These are phyloP conservation scores for Telenomus remus DNA, from an alignment of 1,140 invertebrate species.

Conservation along the genomic window DNA sequence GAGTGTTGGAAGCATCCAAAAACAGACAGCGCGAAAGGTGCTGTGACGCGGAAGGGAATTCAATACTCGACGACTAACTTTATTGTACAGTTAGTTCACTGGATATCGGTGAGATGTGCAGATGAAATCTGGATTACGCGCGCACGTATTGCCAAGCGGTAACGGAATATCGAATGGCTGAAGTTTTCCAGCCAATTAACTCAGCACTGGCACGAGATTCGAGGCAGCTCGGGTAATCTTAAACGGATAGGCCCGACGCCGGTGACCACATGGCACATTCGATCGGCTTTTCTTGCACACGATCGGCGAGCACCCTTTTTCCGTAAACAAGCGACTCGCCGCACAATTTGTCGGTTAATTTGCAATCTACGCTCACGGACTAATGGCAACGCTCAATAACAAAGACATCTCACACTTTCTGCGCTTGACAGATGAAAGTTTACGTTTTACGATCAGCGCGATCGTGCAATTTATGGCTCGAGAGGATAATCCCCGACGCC, in stretches of 20 bases:
- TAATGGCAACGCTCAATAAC: too few species aligned
- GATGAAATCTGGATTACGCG: conserved; percentile 68
- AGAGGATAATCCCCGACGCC: conserved; percentile 24
- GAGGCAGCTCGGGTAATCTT: conserved; percentile 65
- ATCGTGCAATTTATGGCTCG: conserved; percentile 32
- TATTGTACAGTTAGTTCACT: conserved; percentile 47
- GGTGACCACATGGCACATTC: conserved; percentile 61
- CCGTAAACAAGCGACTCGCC: not conserved
- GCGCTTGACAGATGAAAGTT: conserved; percentile 4
- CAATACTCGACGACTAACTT: conserved; percentile 29
- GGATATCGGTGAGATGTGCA: conserved; percentile 44
- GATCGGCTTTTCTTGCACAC: conserved; percentile 33
- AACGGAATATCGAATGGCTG: conserved; percentile 71
- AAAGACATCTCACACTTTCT: too few species aligned
- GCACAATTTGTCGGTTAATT: too few species aligned
- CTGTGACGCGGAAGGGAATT: conserved; percentile 48
- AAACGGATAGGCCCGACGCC: conserved; percentile 61
- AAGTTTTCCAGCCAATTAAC: conserved; percentile 75
- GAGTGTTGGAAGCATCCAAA: conserved; percentile 25
- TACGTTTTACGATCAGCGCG: conserved; percentile 22
- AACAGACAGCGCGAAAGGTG: conserved; percentile 23
- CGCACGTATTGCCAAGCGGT: conserved; percentile 66
- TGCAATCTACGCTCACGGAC: too few species aligned
- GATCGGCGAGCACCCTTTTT: not conserved
- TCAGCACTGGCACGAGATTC: conserved; percentile 58